Evolutionary conservation across 2,113 vertebrate genomes (phyloP).

Genomic region (Pituophis catenifer): DNA sequence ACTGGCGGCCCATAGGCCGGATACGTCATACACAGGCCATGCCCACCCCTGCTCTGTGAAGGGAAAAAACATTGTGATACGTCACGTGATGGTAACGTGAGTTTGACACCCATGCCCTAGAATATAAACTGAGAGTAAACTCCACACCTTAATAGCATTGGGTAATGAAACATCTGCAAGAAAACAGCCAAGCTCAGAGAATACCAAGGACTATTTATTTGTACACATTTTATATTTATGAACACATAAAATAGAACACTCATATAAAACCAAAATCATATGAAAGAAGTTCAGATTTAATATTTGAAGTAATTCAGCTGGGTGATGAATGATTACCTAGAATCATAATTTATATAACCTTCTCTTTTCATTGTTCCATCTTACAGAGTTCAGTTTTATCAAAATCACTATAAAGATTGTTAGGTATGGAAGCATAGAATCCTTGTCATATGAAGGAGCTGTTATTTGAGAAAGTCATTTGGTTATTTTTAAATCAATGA

Average conservation of each 20-base stretch:
- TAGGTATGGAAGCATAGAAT: too few relatives aligned
- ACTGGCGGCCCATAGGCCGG: too few relatives aligned
- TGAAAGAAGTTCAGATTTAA: neutral
- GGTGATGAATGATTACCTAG: neutral
- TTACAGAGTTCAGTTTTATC: neutral
- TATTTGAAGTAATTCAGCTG: neutral
- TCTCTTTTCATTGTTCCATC: neutral
- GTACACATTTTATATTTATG: neutral
- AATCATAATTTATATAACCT: neutral
- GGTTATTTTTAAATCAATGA: neutral
- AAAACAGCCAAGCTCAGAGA: too few relatives aligned
- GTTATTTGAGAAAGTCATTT: neutral
- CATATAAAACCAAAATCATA: neutral
- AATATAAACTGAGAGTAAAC: too few relatives aligned
- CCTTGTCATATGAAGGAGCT: neutral
- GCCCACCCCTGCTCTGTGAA: too few relatives aligned
- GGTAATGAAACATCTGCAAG: too few relatives aligned
- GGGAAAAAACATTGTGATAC: too few relatives aligned
- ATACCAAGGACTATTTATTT: too few relatives aligned
- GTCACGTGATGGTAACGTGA: too few relatives aligned
- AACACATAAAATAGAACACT: neutral
- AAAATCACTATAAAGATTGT: neutral
- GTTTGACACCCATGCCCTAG: too few relatives aligned
- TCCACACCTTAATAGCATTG: too few relatives aligned
- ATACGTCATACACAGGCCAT: too few relatives aligned